Conservation (phyloP, 1,140 invertebrate genomes). For the Brachionus sp. region DNA sequence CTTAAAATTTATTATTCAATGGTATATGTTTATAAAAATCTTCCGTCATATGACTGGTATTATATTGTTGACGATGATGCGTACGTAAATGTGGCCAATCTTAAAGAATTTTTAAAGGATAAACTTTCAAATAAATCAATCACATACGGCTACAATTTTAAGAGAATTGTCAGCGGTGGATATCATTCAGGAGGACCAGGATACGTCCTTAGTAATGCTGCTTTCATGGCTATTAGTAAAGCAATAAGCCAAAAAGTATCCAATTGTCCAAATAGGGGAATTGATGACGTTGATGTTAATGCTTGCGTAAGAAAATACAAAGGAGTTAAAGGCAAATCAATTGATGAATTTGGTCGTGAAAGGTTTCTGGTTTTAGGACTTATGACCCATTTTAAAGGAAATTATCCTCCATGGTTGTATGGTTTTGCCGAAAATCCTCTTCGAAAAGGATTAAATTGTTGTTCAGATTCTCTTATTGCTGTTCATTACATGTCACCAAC, state of each 20-base stretch:
- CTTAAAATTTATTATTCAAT: neutral
- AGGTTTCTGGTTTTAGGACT: neutral
- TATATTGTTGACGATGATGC: constrained; percentile 91
- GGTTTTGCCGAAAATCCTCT: neutral
- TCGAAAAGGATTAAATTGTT: neutral
- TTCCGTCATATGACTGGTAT: constrained; percentile 73
- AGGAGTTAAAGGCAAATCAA: neutral
- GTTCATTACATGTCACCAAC: neutral
- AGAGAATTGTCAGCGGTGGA: neutral
- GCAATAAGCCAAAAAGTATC: neutral
- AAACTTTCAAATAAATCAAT: constrained; percentile 49
- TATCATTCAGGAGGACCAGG: constrained; percentile 49
- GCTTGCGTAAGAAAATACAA: neutral
- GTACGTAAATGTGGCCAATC: constrained; percentile 65
- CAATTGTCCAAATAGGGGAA: neutral
- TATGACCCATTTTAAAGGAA: neutral
- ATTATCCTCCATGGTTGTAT: neutral
- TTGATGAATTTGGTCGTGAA: neutral
- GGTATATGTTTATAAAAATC: constrained; percentile 60
- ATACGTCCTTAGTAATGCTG: constrained; percentile 52
- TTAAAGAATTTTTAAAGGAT: constrained; percentile 54
- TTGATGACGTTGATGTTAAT: neutral
- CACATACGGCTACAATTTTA: constrained; percentile 21
- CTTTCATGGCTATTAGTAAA: neutral
- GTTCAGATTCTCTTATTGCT: neutral